Conservation (phyloP, 2,113 vertebrate genomes). For the Caranx melampygus region DNA sequence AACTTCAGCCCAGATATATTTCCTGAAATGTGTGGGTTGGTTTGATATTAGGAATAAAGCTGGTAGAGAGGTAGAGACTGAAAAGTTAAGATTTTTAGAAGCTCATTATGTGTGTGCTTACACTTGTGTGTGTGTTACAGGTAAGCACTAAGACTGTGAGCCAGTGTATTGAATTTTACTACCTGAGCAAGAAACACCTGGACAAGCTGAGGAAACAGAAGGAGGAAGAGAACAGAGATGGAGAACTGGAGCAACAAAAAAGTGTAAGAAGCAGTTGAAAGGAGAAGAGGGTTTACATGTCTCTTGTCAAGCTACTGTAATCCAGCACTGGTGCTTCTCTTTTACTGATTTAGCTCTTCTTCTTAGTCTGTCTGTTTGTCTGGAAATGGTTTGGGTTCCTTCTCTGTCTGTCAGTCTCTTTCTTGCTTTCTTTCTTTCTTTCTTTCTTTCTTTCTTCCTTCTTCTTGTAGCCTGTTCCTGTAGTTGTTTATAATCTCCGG, state of each 20-base stretch:
- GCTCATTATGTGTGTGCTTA: not conserved
- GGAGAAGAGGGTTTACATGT: not conserved
- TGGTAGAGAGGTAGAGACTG: not conserved
- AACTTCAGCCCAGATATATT: not conserved
- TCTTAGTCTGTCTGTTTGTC: too few relatives aligned
- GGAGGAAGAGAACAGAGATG: conserved; percentile 61
- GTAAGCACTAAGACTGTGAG: conserved; percentile 78
- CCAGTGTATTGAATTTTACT: conserved; percentile 87
- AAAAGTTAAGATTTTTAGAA: not conserved
- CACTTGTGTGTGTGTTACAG: conserved; percentile 61
- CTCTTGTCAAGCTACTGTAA: not conserved
- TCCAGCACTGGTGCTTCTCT: not conserved
- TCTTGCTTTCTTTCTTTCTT: not conserved
- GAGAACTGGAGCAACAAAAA: conserved; percentile 53
- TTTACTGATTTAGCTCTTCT: not conserved
- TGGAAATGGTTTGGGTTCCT: too few relatives aligned
- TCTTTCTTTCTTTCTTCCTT: too few relatives aligned
- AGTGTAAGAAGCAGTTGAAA: conserved; percentile 42
- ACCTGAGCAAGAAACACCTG: conserved; percentile 79
- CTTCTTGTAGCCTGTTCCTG: too few relatives aligned
- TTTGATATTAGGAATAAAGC: not conserved
- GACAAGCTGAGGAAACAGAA: conserved; percentile 80
- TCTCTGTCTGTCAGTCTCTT: not conserved
- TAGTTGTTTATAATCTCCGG: too few relatives aligned
- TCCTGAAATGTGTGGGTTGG: not conserved